These are phyloP conservation scores for Melanchra persicariae DNA, from an alignment of 2,888 invertebrate genomes.

Conservation along the genomic window DNA sequence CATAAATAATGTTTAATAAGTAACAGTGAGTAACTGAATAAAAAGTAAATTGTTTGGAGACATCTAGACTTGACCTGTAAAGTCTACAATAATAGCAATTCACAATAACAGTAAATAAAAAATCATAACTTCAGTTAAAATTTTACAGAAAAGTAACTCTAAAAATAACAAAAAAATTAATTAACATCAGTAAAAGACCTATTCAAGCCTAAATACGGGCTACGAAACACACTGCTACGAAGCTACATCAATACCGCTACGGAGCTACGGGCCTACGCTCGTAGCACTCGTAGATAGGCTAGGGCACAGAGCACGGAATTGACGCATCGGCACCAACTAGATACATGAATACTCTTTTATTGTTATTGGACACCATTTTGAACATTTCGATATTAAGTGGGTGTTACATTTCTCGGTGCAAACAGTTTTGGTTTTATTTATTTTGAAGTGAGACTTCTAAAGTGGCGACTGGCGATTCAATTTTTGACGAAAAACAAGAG, in stretches of 20 bases:
- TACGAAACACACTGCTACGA: conserved; percentile 36
- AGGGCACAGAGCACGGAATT: conserved; percentile 33
- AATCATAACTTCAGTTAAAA: too few species aligned
- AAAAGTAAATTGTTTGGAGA: too few species aligned
- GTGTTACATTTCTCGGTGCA: background rate
- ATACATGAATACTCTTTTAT: too few species aligned
- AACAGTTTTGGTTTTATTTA: background rate
- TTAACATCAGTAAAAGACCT: conserved; percentile 15
- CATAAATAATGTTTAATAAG: too few species aligned
- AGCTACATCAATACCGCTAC: conserved; percentile 45
- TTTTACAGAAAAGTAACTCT: too few species aligned
- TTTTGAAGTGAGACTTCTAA: background rate
- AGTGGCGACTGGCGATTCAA: background rate
- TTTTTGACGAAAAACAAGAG: too few species aligned
- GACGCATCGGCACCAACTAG: background rate
- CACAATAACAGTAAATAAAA: too few species aligned
- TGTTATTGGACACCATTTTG: too few species aligned
- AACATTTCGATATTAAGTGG: too few species aligned
- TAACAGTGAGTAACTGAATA: too few species aligned
- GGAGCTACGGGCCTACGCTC: conserved; percentile 50
- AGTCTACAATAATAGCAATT: too few species aligned
- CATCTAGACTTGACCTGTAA: too few species aligned
- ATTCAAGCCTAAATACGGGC: conserved; percentile 40
- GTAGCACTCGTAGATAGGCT: conserved; percentile 64
- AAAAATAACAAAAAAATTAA: background rate